Evolutionary conservation across 2,797 vertebrate species (phyloP).

Genomic region (Pantherophis alleghaniensis): DNA sequence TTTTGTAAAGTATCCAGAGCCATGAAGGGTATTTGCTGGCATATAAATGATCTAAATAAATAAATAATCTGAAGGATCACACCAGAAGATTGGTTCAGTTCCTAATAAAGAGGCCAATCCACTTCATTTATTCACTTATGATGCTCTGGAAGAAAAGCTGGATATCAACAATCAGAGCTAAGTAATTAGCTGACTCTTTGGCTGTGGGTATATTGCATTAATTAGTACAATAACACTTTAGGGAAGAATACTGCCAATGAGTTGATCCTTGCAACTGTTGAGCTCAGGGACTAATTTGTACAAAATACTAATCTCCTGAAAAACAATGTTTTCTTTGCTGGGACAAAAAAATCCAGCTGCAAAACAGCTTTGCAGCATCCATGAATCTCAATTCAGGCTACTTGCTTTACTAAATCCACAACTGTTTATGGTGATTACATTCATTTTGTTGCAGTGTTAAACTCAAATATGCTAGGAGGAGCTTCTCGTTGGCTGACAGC

Average conservation of each 20-base stretch:
- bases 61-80: not conserved
- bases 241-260: not conserved
- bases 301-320: not conserved
- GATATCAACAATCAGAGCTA: not conserved
- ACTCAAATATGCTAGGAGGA: not conserved
- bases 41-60: not conserved
- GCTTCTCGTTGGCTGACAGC: not conserved
- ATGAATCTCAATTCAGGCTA: not conserved
- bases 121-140: not conserved
- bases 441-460: not conserved
- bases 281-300: not conserved
- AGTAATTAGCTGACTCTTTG: not conserved
- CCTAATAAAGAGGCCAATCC: not conserved
- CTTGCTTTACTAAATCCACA: not conserved
- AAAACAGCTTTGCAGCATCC: not conserved
- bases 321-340: not conserved
- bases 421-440: not conserved
- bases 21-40: not conserved
- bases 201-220: constrained; percentile 7
- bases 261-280: not conserved
- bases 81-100: not conserved
- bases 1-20: not conserved
- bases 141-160: not conserved
- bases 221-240: not conserved
- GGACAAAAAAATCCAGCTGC: not conserved